A percentile compares a stretch with the other conserved stretches of the same genome.
Evolutionary conservation across 1,140 invertebrate species (phyloP).

Genomic region (Calephelis virginiensis): DNA sequence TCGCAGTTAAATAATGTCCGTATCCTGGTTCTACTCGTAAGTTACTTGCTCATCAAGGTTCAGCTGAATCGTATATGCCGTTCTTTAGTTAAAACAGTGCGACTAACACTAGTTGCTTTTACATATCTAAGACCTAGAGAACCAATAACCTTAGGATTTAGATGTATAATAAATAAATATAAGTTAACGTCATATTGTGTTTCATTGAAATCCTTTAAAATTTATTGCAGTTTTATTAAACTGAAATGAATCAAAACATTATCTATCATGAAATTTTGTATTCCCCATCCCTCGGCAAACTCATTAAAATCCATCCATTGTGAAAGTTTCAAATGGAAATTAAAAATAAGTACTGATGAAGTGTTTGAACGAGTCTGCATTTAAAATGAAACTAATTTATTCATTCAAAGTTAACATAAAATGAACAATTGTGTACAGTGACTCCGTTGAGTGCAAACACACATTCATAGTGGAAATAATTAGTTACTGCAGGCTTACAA

Average conservation of each 20-base stretch:
- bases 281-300: constrained; percentile 8
- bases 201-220: too few relatives aligned
- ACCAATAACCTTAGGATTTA: too few relatives aligned
- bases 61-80: too few relatives aligned
- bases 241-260: constrained; percentile 1
- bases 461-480: constrained; percentile 8
- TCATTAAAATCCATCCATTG: constrained; percentile 12
- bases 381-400: constrained; percentile 16
- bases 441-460: constrained; percentile 1
- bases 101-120: too few relatives aligned
- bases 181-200: too few relatives aligned
- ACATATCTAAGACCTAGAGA: too few relatives aligned
- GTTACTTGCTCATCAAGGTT: too few relatives aligned
- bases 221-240: too few relatives aligned
- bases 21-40: too few relatives aligned
- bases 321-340: constrained; percentile 15
- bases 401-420: constrained; percentile 14
- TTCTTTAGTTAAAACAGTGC: too few relatives aligned
- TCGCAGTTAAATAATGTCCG: too few relatives aligned
- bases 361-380: constrained; percentile 8
- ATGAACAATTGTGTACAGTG: constrained; percentile 16
- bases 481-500: constrained; percentile 7
- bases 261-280: constrained; percentile 10
- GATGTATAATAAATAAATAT: too few relatives aligned
- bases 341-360: constrained; percentile 16